Base-by-base conservation (phyloP, 1,140 invertebrate species). In the Drosophila nasuta region DNA sequence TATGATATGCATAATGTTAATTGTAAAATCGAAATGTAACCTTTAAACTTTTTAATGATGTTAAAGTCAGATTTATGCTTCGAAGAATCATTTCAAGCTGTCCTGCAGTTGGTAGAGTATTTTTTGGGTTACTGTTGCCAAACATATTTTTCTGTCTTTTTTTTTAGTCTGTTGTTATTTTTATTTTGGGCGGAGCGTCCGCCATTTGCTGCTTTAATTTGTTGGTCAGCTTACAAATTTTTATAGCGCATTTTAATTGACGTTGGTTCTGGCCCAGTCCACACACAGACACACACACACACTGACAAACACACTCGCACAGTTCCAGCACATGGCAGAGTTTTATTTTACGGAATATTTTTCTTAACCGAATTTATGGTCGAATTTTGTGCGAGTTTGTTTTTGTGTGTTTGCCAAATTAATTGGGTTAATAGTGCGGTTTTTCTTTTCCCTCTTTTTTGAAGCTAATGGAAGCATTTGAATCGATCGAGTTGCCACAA, bases 241-340 rank as follows among this genome's bases (percentile, higher is more conserved):
- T 79, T 76, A 63, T 67, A 45, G 45, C 30, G 33, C 67, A 41
- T 67, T 79, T 72, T 72, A 79, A 79, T 79, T 72, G 73, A 58
- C 56, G 67, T 57, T 63, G 63, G 49, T 73, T 63, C 68, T 57
- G 56, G n/a, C 48, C 46, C 45, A 59, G 35, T 58, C 46, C 48
- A 58, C 33, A 46, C 35, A 38, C 7, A 33, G 0, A 33, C 48
- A 58, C 33, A 46, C 35, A 11, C 7, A 38, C 1, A 33, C 5
- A 0, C 20, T n/a, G n/a, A 25, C 20, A 25, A 0, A 25, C 20
- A 25, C 20, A 25, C 3, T 25, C 7, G 7, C 33, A 33, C 25
- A 35, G 11, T 8, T 13, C 58, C 11, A 49, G 28, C 70, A 73
- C 60, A 65, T 66, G 62, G 13, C 65, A 38, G 33, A n/a, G 49